Conservation (phyloP, 2,113 vertebrate genomes). For the Semnornis frantzii region DNA sequence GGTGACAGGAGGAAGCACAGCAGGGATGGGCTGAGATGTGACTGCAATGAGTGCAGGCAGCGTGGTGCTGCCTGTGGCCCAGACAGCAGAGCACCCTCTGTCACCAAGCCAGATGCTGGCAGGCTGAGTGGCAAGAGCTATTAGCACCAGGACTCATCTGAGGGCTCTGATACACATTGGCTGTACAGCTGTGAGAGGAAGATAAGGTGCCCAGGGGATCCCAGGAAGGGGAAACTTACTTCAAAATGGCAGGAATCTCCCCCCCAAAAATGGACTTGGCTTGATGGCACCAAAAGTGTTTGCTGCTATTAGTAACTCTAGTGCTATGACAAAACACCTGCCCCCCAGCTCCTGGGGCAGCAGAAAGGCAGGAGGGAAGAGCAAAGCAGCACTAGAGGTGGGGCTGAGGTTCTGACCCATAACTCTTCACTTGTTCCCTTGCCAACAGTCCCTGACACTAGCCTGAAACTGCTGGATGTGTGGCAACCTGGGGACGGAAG, state of each 20-base stretch:
- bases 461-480: neutral
- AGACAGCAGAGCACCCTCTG: neutral
- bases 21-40: neutral
- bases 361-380: neutral
- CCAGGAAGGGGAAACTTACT: neutral
- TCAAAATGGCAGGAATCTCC: slow-evolving; percentile 26
- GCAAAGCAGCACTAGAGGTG: neutral
- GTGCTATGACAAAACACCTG: rapidly evolving
- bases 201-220: neutral
- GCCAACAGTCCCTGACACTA: rapidly evolving
- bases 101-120: neutral
- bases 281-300: neutral
- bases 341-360: rapidly evolving
- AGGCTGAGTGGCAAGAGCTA: rapidly evolving
- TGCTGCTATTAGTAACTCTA: slow-evolving; percentile 10
- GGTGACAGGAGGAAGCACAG: neutral
- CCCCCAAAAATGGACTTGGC: neutral
- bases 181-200: slow-evolving; percentile 14
- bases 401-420: neutral
- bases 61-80: neutral
- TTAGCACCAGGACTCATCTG: neutral
- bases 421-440: rapidly evolving
- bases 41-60: neutral
- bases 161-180: rapidly evolving
- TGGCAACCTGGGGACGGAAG: too few relatives aligned